A percentile compares a stretch with the other conserved stretches of the same genome.
Conservation (phyloP, 2,113 vertebrate genomes). For the Oncorhynchus gorbuscha region DNA sequence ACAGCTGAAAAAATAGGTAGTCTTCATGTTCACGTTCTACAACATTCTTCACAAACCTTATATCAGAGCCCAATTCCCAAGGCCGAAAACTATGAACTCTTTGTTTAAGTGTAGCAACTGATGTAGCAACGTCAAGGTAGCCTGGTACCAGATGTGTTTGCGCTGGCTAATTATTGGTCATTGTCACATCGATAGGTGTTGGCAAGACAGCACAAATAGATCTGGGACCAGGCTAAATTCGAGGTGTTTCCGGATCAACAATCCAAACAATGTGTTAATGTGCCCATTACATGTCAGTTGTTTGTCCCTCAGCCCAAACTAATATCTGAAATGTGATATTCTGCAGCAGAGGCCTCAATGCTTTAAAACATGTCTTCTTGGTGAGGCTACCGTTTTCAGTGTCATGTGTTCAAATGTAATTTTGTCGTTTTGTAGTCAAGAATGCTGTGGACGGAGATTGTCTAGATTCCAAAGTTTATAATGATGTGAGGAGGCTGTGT, state of each 20-base stretch:
- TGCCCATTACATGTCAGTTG: background rate
- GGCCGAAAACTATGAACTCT: no score
- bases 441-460: conserved; percentile 61
- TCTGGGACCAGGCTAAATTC: no score
- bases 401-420: conserved; percentile 58
- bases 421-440: conserved; percentile 54
- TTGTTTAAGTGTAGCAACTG: no score
- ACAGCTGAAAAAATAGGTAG: no score
- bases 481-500: conserved; percentile 27
- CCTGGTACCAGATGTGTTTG: no score
- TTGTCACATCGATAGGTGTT: no score
- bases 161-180: no score
- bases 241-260: background rate
- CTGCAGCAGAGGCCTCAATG: conserved; percentile 3
- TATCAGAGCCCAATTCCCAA: no score
- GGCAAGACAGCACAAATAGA: no score
- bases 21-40: no score
- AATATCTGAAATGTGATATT: conserved; percentile 1
- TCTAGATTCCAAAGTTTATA: conserved; percentile 59
- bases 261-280: background rate
- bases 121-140: no score
- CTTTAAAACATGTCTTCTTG: background rate
- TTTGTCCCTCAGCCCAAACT: background rate
- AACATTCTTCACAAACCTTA: no score
- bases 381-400: conserved; percentile 27